Conservation (phyloP, 2,113 vertebrate species). For the Pitta sordida region DNA sequence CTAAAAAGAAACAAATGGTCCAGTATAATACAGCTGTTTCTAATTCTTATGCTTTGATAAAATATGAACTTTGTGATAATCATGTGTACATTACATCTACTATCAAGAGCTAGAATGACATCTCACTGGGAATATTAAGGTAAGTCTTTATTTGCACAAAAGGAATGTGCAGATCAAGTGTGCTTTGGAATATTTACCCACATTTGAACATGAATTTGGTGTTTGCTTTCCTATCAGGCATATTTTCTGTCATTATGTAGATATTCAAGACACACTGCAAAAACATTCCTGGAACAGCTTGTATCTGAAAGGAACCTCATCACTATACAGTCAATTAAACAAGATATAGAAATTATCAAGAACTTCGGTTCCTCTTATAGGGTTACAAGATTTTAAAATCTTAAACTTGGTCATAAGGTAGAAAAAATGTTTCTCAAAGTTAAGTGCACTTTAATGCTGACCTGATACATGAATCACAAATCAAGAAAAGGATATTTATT, state of each 20-base stretch:
- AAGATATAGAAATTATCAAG: neutral
- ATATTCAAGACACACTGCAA: neutral
- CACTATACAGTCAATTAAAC: neutral
- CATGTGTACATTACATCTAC: neutral
- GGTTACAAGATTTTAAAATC: neutral
- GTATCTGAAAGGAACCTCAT: neutral
- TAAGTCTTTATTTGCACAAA: neutral
- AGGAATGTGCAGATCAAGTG: neutral
- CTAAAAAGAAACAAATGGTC: neutral
- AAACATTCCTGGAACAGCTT: neutral
- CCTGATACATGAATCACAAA: neutral
- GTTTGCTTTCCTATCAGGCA: neutral
- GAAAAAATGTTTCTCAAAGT: neutral
- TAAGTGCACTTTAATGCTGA: neutral
- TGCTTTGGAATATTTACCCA: neutral
- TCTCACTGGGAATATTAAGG: neutral
- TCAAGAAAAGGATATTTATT: neutral
- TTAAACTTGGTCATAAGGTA: neutral
- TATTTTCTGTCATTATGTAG: neutral
- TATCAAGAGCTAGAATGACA: neutral
- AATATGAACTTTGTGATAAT: neutral
- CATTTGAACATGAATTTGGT: neutral
- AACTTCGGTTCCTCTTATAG: neutral
- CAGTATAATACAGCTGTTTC: neutral
- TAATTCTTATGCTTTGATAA: neutral